These are phyloP conservation scores for Dryas iulia DNA, from an alignment of 1,140 invertebrate species.

Conservation along the genomic window DNA sequence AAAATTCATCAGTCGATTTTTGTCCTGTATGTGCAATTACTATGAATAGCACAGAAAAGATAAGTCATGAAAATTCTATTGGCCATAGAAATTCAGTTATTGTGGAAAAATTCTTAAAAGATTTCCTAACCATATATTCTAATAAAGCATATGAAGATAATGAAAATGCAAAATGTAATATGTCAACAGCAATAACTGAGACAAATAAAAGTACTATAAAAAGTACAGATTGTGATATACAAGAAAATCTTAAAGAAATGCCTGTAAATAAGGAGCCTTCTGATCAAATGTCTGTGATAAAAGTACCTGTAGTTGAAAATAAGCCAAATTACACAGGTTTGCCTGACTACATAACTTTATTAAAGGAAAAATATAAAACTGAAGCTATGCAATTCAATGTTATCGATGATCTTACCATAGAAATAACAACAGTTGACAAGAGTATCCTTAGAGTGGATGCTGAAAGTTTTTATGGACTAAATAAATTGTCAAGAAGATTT, in stretches of 20 bases:
- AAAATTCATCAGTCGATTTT: background rate
- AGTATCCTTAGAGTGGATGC: background rate
- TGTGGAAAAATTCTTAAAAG: background rate
- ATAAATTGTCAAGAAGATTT: background rate
- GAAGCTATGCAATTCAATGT: background rate
- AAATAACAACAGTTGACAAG: background rate
- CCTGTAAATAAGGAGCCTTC: background rate
- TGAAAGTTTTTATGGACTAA: background rate
- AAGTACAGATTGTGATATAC: background rate
- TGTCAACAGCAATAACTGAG: background rate
- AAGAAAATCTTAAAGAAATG: background rate
- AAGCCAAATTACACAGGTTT: background rate
- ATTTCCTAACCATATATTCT: background rate
- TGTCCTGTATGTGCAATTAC: background rate
- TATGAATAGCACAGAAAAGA: background rate
- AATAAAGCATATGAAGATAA: background rate
- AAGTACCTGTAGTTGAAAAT: background rate
- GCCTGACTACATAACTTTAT: background rate
- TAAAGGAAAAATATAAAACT: background rate
- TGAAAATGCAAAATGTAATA: background rate
- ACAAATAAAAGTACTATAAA: background rate
- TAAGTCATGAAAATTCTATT: background rate
- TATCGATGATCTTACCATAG: background rate
- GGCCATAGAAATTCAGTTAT: conserved; percentile 1
- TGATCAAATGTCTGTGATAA: background rate